Base-by-base conservation (phyloP, 2,888 invertebrate genomes). In the Sesamia inferens region DNA sequence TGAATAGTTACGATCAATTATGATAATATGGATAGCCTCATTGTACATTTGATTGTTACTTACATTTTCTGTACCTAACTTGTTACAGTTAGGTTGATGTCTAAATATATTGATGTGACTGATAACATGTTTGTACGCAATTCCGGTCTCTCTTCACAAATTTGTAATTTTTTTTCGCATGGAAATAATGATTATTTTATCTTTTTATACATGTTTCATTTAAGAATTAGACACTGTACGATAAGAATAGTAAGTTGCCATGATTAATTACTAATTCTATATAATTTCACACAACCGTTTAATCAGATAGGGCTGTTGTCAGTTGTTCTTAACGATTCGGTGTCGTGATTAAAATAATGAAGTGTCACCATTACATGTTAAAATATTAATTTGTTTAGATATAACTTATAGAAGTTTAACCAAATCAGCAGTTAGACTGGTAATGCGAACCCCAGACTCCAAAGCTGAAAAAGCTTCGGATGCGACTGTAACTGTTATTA, bases 231-330 rank as follows among this genome's bases (percentile, higher is more conserved):
- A 39, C 51, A 58, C 11, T 64, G 39, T 2, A 47, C 0, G 71
- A 76, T 78, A 73, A 66, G 24, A 48, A 73, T 72, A n/a, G 5
- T 54, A 54, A 63, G 54, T 71, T 67, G 64, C 59, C 59, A 74
- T 77, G n/a, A 72, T 68, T 62, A 69, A 57, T 59, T 61, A 66
- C 51, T 8, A 51, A 58, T 22, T 75, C 3, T 19, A 19, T 62
- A 55, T 67, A 54, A 59, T 76, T 72, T 75, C 31, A 57, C 62
- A 68, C 44, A 70, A 44, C 57, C 24, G 14, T 72, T 66, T 82
- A 82, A 84, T 84, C 74, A 59, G 74, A 67, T 78, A 82, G 24
- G 55, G 11, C 14, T 51, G 31, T 61, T 57, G 62, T 71, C 55
- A 55, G 48, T 62, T 70, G 57, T 62, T 69, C 42, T 42, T 39